A percentile compares a stretch with the other conserved stretches of the same genome.
Conservation (phyloP, 2,113 vertebrate species). For the Paedocypris sp. region DNA sequence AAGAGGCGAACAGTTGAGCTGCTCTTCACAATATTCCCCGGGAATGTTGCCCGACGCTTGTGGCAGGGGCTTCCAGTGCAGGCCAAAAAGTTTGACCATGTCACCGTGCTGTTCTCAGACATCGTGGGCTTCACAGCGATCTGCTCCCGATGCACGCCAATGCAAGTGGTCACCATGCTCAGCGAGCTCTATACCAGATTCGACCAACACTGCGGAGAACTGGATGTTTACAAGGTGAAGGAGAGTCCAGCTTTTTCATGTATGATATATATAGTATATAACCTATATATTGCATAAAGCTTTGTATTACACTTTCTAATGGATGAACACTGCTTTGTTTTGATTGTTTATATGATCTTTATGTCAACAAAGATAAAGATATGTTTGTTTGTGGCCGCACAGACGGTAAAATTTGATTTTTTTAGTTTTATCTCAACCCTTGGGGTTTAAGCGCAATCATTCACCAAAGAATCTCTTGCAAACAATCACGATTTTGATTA, state of each 20-base stretch:
- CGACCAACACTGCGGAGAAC: constrained; percentile 85
- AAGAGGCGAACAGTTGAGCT: constrained; percentile 95
- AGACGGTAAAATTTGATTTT: neutral
- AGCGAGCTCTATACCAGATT: constrained; percentile 92
- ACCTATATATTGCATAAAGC: no score
- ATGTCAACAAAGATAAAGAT: neutral
- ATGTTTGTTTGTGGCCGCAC: neutral
- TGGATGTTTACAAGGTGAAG: constrained; percentile 93
- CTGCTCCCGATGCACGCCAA: constrained; percentile 84
- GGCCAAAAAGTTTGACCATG: constrained; percentile 86
- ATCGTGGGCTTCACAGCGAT: constrained; percentile 96
- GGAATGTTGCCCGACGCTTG: constrained; percentile 86
- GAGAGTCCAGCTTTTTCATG: neutral
- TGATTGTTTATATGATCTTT: neutral
- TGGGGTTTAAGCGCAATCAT: neutral
- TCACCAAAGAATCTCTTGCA: neutral
- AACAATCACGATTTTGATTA: constrained; percentile 8
- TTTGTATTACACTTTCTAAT: no score
- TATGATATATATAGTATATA: no score
- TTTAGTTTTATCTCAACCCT: neutral
- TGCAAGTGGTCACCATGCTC: constrained; percentile 98
- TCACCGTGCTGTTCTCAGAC: constrained; percentile 97
- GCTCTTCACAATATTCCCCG: constrained; percentile 89
- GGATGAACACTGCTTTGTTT: neutral
- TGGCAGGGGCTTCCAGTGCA: constrained; percentile 92